phyloP scores from a whole-genome alignment of 1,140 invertebrate genomes.

The Neotoxoptera formosana region DNA sequence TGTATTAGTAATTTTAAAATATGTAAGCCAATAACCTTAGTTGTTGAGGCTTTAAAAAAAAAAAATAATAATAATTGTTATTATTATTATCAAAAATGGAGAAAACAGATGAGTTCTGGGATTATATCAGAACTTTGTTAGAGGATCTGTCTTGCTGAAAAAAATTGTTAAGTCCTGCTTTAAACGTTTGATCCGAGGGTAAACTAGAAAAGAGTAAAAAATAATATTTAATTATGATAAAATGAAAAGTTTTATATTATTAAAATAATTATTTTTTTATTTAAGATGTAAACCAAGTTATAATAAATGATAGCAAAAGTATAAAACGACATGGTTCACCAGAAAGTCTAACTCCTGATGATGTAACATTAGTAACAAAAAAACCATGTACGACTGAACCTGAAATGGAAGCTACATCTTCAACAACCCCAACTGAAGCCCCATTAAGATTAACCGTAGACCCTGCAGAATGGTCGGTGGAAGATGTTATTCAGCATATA shows the following conservation, averaged over 20 bases:
- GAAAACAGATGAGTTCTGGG: constrained; percentile 70
- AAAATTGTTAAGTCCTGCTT: constrained; percentile 65
- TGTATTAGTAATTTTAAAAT: no score
- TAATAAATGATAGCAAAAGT: constrained; percentile 15
- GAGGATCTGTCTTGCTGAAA: constrained; percentile 73
- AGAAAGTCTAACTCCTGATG: constrained; percentile 47
- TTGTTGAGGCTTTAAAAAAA: no score
- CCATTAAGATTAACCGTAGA: constrained; percentile 66
- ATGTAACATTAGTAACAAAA: constrained; percentile 63
- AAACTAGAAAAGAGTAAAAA: constrained; percentile 57
- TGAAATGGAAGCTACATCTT: constrained; percentile 72
- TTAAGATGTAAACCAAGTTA: neutral
- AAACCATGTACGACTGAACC: constrained; percentile 62
- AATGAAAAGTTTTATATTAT: neutral
- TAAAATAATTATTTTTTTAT: neutral
- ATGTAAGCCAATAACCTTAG: no score
- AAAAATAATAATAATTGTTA: no score
- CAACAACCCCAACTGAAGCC: constrained; percentile 64
- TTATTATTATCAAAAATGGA: constrained; percentile 69
- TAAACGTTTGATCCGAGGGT: constrained; percentile 52
- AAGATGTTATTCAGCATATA: constrained; percentile 93
- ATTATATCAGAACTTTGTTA: constrained; percentile 69
- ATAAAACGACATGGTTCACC: constrained; percentile 52
- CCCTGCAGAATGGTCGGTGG: constrained; percentile 89
- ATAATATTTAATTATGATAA: neutral